These are phyloP conservation scores for Pteropus alecto DNA, from an alignment of 2,113 vertebrate species.

Conservation along the genomic window DNA sequence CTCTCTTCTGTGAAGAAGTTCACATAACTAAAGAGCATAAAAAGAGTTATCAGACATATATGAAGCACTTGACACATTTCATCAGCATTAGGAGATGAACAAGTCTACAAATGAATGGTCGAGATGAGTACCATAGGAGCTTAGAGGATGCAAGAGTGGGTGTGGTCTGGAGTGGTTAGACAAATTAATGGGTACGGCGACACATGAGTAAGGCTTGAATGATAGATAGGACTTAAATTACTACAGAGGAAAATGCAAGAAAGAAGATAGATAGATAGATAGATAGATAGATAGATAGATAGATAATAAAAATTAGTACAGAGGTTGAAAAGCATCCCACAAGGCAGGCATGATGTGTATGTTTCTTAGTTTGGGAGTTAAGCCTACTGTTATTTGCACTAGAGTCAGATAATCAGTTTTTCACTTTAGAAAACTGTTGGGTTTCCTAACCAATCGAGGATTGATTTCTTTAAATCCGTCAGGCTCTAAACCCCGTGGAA, in stretches of 20 bases:
- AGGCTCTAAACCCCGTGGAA: constrained; percentile 79
- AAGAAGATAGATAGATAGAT: neutral
- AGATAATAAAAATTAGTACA: neutral
- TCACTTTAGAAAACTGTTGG: neutral
- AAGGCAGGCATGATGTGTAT: no score
- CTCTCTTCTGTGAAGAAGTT: neutral
- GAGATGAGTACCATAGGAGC: neutral
- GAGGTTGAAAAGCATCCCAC: constrained; percentile 1
- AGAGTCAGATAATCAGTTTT: neutral
- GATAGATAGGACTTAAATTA: neutral
- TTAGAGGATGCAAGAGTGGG: neutral
- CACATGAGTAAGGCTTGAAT: neutral
- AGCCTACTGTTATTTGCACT: constrained; percentile 7
- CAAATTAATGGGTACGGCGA: neutral
- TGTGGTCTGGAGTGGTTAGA: neutral
- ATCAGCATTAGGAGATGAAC: neutral
- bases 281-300: no score
- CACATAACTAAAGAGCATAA: neutral
- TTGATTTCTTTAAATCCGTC: neutral
- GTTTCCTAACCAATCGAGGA: neutral
- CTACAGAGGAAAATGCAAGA: neutral
- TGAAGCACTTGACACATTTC: neutral
- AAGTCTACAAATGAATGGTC: neutral
- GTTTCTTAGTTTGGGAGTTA: neutral
- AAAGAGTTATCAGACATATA: neutral